phyloP scores from a whole-genome alignment of 2,888 invertebrate species.

The Ichneumoninae sp. region DNA sequence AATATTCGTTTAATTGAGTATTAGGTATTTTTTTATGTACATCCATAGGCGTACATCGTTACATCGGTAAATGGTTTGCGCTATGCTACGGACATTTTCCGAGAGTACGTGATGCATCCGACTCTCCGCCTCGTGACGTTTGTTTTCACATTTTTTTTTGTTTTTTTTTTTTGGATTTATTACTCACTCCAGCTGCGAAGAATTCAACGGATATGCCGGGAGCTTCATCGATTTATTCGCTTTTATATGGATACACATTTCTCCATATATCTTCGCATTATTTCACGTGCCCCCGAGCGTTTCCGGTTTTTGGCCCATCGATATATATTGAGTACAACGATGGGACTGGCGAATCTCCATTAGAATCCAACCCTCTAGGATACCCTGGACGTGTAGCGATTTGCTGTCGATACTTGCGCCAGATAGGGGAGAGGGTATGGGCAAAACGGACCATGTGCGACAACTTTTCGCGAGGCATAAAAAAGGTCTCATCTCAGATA shows the following conservation, averaged over 20 bases:
- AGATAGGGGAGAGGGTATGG: neutral
- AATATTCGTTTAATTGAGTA: conserved; percentile 55
- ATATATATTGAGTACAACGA: neutral
- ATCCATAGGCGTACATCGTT: conserved; percentile 50
- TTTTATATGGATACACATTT: neutral
- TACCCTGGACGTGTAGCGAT: conserved; percentile 29
- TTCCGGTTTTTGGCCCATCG: neutral
- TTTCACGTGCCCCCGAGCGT: neutral
- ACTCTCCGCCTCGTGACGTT: conserved; percentile 7
- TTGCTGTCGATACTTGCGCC: conserved; percentile 31
- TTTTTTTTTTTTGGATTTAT: conserved; percentile 19
- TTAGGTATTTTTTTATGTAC: conserved; percentile 58
- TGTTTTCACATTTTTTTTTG: conserved; percentile 6
- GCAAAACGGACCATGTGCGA: neutral
- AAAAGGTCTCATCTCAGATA: neutral
- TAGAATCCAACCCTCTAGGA: conserved; percentile 11
- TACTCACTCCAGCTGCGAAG: conserved; percentile 9
- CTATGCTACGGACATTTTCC: conserved; percentile 34
- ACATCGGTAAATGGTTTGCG: conserved; percentile 51
- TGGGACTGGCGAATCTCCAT: neutral
- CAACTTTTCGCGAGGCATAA: neutral
- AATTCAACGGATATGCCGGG: conserved; percentile 7
- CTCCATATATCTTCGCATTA: neutral
- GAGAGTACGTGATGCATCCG: conserved; percentile 20
- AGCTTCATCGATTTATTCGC: neutral